Percentiles rank a stretch among this genome's conserved stretches.
Evolutionary conservation across 2,113 vertebrate species (phyloP).

Genomic region (Tyto alba): DNA sequence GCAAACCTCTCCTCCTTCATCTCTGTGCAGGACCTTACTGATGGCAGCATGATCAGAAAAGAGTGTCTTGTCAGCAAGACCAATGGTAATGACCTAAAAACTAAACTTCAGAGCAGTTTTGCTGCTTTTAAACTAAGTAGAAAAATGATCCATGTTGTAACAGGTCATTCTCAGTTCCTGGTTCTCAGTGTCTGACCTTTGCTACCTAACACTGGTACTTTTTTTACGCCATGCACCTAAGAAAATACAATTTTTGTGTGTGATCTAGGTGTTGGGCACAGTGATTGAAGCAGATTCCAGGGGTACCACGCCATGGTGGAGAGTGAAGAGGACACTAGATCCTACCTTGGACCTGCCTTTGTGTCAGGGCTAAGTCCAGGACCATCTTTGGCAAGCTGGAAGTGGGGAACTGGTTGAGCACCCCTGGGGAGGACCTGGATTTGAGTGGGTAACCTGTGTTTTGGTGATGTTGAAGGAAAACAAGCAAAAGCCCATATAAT

Average conservation of each 20-base stretch:
- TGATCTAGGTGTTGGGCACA: neutral
- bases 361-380: neutral
- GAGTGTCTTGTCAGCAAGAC: neutral
- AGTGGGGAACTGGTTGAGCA: neutral
- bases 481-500: neutral
- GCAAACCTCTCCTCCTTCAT: neutral
- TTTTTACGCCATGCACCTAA: neutral
- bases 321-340: neutral
- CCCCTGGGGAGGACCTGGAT: neutral
- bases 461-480: neutral
- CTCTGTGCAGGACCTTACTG: neutral
- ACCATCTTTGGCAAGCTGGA: neutral
- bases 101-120: neutral
- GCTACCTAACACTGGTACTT: neutral
- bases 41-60: slow-evolving; percentile 1
- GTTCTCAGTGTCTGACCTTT: neutral
- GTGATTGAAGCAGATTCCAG: neutral
- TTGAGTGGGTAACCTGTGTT: neutral
- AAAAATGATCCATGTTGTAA: neutral
- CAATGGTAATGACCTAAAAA: neutral
- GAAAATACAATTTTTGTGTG: neutral
- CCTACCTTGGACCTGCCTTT: neutral
- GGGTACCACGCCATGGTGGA: neutral
- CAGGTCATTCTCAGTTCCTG: neutral
- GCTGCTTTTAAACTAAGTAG: neutral